A percentile compares a stretch with the other conserved stretches of the same genome.
Evolutionary conservation across 2,888 invertebrate species (phyloP).

Genomic region (Amphipyra berbera): DNA sequence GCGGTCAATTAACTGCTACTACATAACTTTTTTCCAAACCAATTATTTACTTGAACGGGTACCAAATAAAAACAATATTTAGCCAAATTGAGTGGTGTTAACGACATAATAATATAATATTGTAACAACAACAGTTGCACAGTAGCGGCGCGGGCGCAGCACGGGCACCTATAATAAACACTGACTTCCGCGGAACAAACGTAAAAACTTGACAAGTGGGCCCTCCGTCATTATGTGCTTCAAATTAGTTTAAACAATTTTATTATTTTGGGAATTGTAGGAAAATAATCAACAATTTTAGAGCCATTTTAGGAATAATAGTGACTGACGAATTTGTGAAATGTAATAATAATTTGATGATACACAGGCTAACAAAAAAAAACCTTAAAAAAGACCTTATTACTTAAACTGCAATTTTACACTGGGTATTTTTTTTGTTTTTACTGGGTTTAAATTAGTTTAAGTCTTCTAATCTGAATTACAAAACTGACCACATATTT

Average conservation of each 20-base stretch:
- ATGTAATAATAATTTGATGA: background rate
- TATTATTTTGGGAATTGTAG: conserved; percentile 37
- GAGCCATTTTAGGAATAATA: conserved; percentile 15
- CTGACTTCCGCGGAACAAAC: conserved; percentile 45
- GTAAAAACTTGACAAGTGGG: conserved; percentile 49
- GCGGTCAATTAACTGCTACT: background rate
- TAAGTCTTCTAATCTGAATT: too few species aligned
- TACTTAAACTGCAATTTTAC: too few species aligned
- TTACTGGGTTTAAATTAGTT: too few species aligned
- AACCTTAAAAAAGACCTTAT: too few species aligned
- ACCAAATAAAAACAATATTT: conserved; percentile 8
- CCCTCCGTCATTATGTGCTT: conserved; percentile 53
- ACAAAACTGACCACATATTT: too few species aligned
- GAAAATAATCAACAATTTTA: conserved; percentile 4
- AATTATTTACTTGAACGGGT: conserved; percentile 22
- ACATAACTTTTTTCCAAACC: conserved; percentile 5
- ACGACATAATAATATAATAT: conserved; percentile 20
- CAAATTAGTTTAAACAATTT: too few species aligned
- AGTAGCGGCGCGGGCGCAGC: conserved; percentile 29
- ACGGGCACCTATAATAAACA: conserved; percentile 49
- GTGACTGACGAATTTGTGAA: conserved; percentile 12
- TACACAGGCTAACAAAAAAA: too few species aligned
- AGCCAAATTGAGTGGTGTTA: conserved; percentile 13
- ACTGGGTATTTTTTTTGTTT: too few species aligned
- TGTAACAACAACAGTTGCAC: conserved; percentile 38